Evolutionary conservation across 2,113 vertebrate genomes (phyloP).

Genomic region (Otocyon megalotis): DNA sequence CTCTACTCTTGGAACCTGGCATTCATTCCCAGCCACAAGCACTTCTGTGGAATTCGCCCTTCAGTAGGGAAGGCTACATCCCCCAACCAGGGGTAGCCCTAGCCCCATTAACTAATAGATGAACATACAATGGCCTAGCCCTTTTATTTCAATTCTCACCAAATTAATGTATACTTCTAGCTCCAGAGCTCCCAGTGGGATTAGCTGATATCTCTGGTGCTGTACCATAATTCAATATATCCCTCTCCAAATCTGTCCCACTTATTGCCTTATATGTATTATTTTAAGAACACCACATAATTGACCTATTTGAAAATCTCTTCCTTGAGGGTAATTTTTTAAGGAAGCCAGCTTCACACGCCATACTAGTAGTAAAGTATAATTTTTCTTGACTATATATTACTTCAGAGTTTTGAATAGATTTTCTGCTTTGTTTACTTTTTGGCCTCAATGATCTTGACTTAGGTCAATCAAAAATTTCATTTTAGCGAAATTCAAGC

Average conservation of each 20-base stretch:
- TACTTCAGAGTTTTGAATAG: background rate
- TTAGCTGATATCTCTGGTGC: background rate
- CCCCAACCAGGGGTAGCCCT: accelerated
- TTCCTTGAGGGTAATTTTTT: background rate
- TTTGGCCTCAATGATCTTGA: background rate
- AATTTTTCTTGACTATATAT: background rate
- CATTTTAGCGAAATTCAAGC: background rate
- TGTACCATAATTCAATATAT: background rate
- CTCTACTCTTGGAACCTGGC: background rate
- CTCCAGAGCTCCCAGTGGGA: background rate
- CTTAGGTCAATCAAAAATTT: background rate
- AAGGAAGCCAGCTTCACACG: background rate
- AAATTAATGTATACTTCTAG: background rate
- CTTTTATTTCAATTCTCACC: background rate
- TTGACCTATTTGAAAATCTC: background rate
- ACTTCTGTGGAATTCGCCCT: background rate
- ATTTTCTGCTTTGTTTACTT: background rate
- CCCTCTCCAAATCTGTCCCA: background rate
- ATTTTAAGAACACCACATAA: background rate
- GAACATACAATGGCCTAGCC: background rate
- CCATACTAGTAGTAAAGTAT: background rate
- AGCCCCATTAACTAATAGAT: background rate
- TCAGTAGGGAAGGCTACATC: background rate
- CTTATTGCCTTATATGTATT: background rate
- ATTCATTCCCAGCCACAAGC: background rate